Base-by-base conservation (phyloP, 2,113 vertebrate species). In the Xiphophorus hellerii region DNA sequence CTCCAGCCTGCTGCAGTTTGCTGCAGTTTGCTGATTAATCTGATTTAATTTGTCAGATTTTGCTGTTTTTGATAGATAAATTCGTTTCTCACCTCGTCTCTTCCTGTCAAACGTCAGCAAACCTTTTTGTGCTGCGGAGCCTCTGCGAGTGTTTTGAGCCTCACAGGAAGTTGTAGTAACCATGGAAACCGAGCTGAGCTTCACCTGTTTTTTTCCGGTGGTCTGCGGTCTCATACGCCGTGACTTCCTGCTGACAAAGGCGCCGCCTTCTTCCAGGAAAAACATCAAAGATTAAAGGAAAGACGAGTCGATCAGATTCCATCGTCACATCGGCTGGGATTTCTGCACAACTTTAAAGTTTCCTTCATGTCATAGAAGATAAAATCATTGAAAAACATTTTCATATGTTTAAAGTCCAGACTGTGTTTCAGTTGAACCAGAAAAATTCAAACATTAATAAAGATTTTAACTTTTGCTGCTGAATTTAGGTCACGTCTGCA, bases 141-240 rank as follows among this genome's bases (percentile, higher is more conserved):
- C 39, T 15, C n/a, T 66, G 77, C 51, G 69, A 33, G 22, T 48
- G 67, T 63, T 67, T 62, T 71, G 66, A 74, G 71, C 69, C 31
- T 39, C 11, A 80, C 84, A 90, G 84, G 74, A 90, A 84, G 69
- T 80, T 69, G 64, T 76, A 62, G 76, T 63, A 74, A 22, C 78
- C 71, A 71, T 78, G 39, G 84, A 63, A 67, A 82, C 44, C 0
- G 27, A 48, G 12, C 33, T 4, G 33, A 66, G 28, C 74, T 42
- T 82, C 79, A 86, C 82, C 86, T 74, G 81, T 44, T 65, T 63
- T 58, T n/a, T 58, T 58, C 65, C 33, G 66, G 70, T 5, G 74
- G 85, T 77, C 66, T 80, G 82, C 1, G 74, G 71, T 33, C 71
- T 37, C 33, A 42, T 68, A 35, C 10, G 30, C n/a, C 3, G n/a